A percentile compares a stretch with the other conserved stretches of the same genome.
Evolutionary conservation across 2,797 vertebrate genomes (phyloP).

Genomic region (Falco columbarius): DNA sequence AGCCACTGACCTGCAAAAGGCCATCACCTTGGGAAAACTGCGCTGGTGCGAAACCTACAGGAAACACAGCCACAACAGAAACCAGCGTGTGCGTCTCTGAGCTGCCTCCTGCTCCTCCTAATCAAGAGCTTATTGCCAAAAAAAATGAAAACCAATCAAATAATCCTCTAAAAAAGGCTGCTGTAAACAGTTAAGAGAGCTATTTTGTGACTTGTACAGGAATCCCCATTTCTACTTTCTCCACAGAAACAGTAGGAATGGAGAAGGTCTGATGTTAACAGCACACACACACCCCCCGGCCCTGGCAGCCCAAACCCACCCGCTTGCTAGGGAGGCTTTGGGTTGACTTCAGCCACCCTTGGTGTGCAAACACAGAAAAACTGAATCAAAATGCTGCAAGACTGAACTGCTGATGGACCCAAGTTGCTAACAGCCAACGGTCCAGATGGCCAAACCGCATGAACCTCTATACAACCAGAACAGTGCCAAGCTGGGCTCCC

Average conservation of each 20-base stretch:
- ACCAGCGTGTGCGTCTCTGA: not conserved
- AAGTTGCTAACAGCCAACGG: fast-evolving
- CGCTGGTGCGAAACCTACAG: not conserved
- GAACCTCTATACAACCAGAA: not conserved
- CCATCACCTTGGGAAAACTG: not conserved
- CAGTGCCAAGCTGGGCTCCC: not conserved
- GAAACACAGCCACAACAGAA: not conserved
- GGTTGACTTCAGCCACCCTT: not conserved
- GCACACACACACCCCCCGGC: no score
- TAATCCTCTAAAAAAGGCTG: not conserved
- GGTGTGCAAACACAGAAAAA: not conserved
- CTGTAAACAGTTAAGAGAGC: not conserved
- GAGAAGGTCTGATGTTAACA: not conserved
- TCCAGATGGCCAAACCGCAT: not conserved
- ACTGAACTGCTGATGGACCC: not conserved
- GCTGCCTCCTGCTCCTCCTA: not conserved
- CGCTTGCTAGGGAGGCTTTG: not conserved
- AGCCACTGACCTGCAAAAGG: not conserved
- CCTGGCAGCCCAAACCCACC: fast-evolving
- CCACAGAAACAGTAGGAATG: not conserved
- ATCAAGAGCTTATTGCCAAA: not conserved
- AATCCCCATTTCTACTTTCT: not conserved
- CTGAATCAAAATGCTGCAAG: not conserved
- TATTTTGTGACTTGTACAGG: not conserved
- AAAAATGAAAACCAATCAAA: not conserved